These are phyloP conservation scores for Nomada lathburiana DNA, from an alignment of 2,888 invertebrate species.

Conservation along the genomic window DNA sequence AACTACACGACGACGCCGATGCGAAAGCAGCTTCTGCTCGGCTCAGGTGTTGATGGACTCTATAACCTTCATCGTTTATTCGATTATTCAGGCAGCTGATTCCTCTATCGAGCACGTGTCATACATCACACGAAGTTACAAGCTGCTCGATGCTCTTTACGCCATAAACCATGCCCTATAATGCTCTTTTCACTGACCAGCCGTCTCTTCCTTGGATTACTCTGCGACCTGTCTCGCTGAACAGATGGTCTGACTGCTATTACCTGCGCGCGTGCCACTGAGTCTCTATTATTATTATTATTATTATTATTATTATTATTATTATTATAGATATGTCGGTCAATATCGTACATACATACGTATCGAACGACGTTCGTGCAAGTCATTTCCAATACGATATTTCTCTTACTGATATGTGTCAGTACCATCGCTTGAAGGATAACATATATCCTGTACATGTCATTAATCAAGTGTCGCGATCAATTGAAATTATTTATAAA, in stretches of 20 bases:
- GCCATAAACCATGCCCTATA: constrained; percentile 74
- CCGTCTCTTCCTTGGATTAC: constrained; percentile 43
- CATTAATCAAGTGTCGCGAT: too few species aligned
- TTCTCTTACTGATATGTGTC: too few species aligned
- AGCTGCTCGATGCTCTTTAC: constrained; percentile 65
- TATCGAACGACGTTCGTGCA: constrained; percentile 66
- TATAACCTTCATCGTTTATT: constrained; percentile 52
- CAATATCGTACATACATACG: constrained; percentile 57
- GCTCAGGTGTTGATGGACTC: constrained; percentile 64
- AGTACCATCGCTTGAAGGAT: too few species aligned
- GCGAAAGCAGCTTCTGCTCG: constrained; percentile 11
- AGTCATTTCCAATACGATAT: background rate
- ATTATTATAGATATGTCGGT: constrained; percentile 56
- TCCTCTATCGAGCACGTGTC: constrained; percentile 66
- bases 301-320: background rate
- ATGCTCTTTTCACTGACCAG: constrained; percentile 52
- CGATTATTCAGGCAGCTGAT: constrained; percentile 50
- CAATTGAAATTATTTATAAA: too few species aligned
- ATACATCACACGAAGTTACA: constrained; percentile 60
- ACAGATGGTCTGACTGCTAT: constrained; percentile 13
- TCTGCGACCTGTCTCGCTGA: constrained; percentile 1
- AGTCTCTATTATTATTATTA: constrained; percentile 55
- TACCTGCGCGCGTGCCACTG: constrained; percentile 46
- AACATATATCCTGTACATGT: too few species aligned
- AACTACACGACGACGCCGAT: constrained; percentile 20